Percentiles rank a stretch among this genome's conserved stretches.
Evolutionary conservation across 2,113 vertebrate genomes (phyloP).

Genomic region (Lagopus muta): DNA sequence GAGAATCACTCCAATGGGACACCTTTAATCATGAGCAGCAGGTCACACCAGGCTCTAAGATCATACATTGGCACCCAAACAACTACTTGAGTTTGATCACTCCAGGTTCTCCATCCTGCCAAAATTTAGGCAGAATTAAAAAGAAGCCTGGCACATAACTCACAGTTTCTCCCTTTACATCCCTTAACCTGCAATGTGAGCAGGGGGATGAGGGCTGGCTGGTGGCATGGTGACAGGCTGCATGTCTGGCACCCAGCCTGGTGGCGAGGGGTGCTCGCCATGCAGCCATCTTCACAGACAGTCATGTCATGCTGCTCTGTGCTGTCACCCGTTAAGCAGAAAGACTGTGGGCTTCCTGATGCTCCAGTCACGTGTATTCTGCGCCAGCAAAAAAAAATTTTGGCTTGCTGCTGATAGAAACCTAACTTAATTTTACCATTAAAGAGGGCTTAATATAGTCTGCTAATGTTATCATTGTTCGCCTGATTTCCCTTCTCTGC

Average conservation of each 20-base stretch:
- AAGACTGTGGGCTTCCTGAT: background rate
- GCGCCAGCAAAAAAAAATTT: rapidly evolving
- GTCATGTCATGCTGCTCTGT: rapidly evolving
- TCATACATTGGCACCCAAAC: rapidly evolving
- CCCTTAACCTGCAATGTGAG: too few relatives aligned
- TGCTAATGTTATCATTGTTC: rapidly evolving
- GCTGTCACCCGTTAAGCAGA: background rate
- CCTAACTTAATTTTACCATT: background rate
- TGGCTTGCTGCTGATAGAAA: background rate
- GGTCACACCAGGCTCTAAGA: background rate
- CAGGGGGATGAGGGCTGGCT: background rate
- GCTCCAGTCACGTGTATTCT: background rate
- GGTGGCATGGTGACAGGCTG: background rate
- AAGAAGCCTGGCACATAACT: background rate
- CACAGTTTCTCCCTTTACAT: background rate
- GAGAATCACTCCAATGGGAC: background rate
- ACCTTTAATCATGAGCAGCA: rapidly evolving
- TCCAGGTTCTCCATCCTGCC: background rate
- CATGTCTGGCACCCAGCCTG: rapidly evolving
- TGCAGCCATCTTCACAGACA: background rate
- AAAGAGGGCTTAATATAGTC: background rate
- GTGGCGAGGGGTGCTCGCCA: rapidly evolving
- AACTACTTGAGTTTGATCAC: background rate
- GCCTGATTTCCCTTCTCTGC: background rate
- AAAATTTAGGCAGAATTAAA: background rate